phyloP scores from a whole-genome alignment of 2,113 vertebrate species.

The Callospermophilus lateralis region DNA sequence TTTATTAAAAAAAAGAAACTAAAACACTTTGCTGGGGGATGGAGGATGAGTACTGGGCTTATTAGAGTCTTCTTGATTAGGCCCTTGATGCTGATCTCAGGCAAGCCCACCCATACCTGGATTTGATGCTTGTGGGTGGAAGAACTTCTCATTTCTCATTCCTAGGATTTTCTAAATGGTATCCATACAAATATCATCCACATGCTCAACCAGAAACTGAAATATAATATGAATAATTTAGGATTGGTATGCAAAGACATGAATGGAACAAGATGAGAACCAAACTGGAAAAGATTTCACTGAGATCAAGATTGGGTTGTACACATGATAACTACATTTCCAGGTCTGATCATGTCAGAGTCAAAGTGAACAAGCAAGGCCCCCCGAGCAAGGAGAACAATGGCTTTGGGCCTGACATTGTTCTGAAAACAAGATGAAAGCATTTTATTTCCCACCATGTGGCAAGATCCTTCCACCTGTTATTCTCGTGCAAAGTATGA shows the following conservation, averaged over 20 bases:
- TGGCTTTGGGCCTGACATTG: conserved; percentile 95
- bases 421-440: conserved; percentile 93
- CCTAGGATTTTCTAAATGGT: conserved; percentile 94
- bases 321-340: conserved; percentile 98
- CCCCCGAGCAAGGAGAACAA: conserved; percentile 97
- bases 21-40: conserved; percentile 98
- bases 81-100: conserved; percentile 96
- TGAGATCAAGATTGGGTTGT: conserved; percentile 98
- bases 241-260: conserved; percentile 91
- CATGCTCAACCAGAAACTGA: conserved; percentile 85
- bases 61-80: conserved; percentile 95
- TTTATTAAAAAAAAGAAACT: conserved; percentile 81
- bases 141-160: conserved; percentile 89
- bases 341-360: conserved; percentile 91
- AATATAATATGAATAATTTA: conserved; percentile 79
- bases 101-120: conserved; percentile 97
- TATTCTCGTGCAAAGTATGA: background rate
- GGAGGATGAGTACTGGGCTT: conserved; percentile 97
- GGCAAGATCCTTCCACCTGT: conserved; percentile 90
- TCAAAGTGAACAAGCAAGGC: conserved; percentile 93
- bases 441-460: background rate
- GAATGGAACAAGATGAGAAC: conserved; percentile 85
- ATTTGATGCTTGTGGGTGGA: conserved; percentile 96
- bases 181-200: conserved; percentile 94
- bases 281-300: conserved; percentile 87